Evolutionary conservation across 2,113 vertebrate species (phyloP).

Genomic region (Leptodactylus fuscus): DNA sequence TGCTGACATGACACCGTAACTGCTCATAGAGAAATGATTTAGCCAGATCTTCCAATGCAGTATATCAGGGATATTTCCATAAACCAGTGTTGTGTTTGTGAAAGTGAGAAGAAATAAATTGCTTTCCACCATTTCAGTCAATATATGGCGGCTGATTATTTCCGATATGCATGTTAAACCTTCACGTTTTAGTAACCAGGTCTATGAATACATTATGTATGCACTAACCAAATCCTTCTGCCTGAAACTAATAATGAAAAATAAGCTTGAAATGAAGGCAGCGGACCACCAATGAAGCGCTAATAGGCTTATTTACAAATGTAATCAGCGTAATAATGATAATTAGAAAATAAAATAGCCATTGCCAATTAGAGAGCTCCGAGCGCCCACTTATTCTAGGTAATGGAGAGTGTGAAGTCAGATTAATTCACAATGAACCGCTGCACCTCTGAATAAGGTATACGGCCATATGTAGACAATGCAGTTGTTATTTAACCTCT

Average conservation of each 20-base stretch:
- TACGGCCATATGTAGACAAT: neutral
- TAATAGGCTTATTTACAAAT: slow-evolving; percentile 38
- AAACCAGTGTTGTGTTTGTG: slow-evolving; percentile 45
- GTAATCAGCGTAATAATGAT: slow-evolving; percentile 27
- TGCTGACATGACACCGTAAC: neutral
- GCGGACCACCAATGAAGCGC: slow-evolving; percentile 39
- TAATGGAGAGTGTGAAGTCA: neutral
- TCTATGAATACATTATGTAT: slow-evolving; percentile 52
- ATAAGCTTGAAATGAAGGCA: slow-evolving; percentile 53
- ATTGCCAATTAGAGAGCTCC: slow-evolving; percentile 24
- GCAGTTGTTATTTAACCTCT: neutral
- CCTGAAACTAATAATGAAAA: slow-evolving; percentile 45
- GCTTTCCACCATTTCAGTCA: slow-evolving; percentile 43
- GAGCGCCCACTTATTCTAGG: neutral
- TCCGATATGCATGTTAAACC: slow-evolving; percentile 52
- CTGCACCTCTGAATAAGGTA: neutral
- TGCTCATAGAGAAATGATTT: neutral
- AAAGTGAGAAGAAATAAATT: slow-evolving; percentile 46
- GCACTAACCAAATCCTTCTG: slow-evolving; percentile 31
- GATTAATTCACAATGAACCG: neutral
- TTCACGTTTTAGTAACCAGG: slow-evolving; percentile 35
- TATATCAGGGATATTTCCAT: neutral
- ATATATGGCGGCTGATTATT: slow-evolving; percentile 54
- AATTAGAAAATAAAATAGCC: slow-evolving; percentile 20
- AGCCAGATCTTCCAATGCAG: neutral